phyloP scores from a whole-genome alignment of 1,140 invertebrate species.

The Drosophila tropicalis region DNA sequence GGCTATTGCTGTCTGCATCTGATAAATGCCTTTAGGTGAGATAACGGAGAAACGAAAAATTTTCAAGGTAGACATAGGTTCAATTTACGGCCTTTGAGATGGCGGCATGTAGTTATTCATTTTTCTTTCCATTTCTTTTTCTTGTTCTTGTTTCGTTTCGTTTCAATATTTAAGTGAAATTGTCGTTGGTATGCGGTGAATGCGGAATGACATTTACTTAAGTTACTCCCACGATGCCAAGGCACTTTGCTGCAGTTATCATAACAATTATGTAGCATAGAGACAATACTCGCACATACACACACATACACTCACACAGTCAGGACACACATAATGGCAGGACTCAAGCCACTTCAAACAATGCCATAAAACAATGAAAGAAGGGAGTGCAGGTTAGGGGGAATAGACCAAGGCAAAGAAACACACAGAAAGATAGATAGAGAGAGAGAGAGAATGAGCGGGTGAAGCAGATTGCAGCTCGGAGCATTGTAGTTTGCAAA shows the following conservation, averaged over 20 bases:
- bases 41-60: constrained; percentile 23
- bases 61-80: constrained; percentile 37
- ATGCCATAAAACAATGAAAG: constrained; percentile 40
- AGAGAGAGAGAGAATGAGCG: constrained; percentile 10
- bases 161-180: constrained; percentile 26
- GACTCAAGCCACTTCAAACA: constrained; percentile 36
- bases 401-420: constrained; percentile 3
- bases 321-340: constrained; percentile 51
- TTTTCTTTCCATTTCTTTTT: constrained; percentile 14
- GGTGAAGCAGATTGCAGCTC: constrained; percentile 33
- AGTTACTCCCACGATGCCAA: constrained; percentile 58
- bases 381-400: constrained; percentile 24
- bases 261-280: constrained; percentile 76
- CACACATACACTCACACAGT: not conserved
- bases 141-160: constrained; percentile 20
- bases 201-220: constrained; percentile 65
- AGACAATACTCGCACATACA: not conserved
- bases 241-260: constrained; percentile 68
- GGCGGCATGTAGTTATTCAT: constrained; percentile 22
- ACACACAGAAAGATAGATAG: not conserved
- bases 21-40: constrained; percentile 69
- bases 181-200: constrained; percentile 22
- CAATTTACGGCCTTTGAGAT: constrained; percentile 72
- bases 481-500: constrained; percentile 75
- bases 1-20: constrained; percentile 63